Evolutionary conservation across 2,797 vertebrate genomes (phyloP).

Genomic region (Periophthalmus magnuspinnatus): DNA sequence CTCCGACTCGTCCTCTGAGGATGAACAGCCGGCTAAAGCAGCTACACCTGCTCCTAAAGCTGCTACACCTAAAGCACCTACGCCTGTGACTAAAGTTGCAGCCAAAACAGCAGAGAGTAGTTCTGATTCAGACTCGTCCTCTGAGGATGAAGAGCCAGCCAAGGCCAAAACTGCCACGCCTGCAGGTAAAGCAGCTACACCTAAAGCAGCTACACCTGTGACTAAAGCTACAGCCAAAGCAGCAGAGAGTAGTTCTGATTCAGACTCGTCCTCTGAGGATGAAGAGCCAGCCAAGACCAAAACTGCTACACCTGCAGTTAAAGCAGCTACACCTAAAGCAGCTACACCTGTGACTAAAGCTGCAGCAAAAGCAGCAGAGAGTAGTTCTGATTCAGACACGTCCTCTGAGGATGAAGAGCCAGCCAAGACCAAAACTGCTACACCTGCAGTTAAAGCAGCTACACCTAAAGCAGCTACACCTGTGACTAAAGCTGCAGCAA

Average conservation of each 20-base stretch:
- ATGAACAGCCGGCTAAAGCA: conserved; percentile 19
- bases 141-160: conserved; percentile 32
- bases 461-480: conserved; percentile 10
- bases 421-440: conserved; percentile 25
- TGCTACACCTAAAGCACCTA: neutral
- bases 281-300: conserved; percentile 14
- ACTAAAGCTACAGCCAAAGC: conserved; percentile 20
- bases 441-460: conserved; percentile 11
- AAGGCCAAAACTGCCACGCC: conserved; percentile 30
- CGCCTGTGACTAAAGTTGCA: conserved; percentile 30
- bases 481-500: conserved; percentile 29
- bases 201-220: neutral
- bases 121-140: conserved; percentile 45
- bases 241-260: conserved; percentile 50
- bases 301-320: conserved; percentile 17
- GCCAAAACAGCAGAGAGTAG: conserved; percentile 30
- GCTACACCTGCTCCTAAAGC: conserved; percentile 32
- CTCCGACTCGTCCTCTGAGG: conserved; percentile 41
- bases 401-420: conserved; percentile 41
- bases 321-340: conserved; percentile 39
- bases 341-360: conserved; percentile 34
- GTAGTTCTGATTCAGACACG: conserved; percentile 41
- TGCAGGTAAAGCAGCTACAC: conserved; percentile 29
- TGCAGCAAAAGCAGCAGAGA: conserved; percentile 27
- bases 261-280: conserved; percentile 69